Evolutionary conservation across 2,113 vertebrate species (phyloP).

Genomic region (Cephalopholis sonnerati): DNA sequence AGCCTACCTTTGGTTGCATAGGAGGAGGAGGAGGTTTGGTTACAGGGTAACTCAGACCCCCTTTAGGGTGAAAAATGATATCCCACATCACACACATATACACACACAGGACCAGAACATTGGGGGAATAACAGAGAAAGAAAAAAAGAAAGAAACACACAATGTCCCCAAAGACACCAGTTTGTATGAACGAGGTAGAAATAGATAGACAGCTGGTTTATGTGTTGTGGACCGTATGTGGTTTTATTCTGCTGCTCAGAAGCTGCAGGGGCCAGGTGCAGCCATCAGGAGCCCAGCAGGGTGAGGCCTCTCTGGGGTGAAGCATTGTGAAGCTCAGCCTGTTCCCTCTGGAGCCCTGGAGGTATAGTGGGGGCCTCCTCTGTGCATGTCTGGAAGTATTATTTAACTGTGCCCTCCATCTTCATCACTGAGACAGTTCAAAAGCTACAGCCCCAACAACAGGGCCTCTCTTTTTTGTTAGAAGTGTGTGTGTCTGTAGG

Average conservation of each 20-base stretch:
- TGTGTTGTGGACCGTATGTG: slow-evolving; percentile 23
- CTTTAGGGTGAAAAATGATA: slow-evolving; percentile 67
- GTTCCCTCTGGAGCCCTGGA: slow-evolving; percentile 66
- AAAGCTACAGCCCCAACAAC: slow-evolving; percentile 37
- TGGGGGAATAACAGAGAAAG: slow-evolving; percentile 5
- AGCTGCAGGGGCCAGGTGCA: slow-evolving; percentile 70
- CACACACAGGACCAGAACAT: slow-evolving; percentile 16
- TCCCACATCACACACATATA: slow-evolving; percentile 5
- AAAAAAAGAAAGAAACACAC: slow-evolving; percentile 17
- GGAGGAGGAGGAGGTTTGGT: slow-evolving; percentile 22
- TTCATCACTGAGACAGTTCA: slow-evolving; percentile 64
- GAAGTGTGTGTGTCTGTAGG: slow-evolving; percentile 11
- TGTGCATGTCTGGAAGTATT: slow-evolving; percentile 54
- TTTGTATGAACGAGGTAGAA: slow-evolving; percentile 39
- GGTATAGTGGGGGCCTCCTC: slow-evolving; percentile 55
- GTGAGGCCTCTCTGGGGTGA: slow-evolving; percentile 68
- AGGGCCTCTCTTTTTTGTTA: slow-evolving; percentile 26
- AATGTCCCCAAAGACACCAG: slow-evolving; percentile 36
- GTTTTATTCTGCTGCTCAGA: slow-evolving; percentile 25
- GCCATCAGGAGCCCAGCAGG: slow-evolving; percentile 64
- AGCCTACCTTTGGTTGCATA: neutral
- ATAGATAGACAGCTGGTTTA: slow-evolving; percentile 62
- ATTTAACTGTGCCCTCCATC: slow-evolving; percentile 55
- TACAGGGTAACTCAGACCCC: slow-evolving; percentile 40
- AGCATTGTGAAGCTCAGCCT: slow-evolving; percentile 67